A percentile compares a stretch with the other conserved stretches of the same genome.
phyloP scores from a whole-genome alignment of 2,113 vertebrate genomes.

The Sapayoa aenigma region DNA sequence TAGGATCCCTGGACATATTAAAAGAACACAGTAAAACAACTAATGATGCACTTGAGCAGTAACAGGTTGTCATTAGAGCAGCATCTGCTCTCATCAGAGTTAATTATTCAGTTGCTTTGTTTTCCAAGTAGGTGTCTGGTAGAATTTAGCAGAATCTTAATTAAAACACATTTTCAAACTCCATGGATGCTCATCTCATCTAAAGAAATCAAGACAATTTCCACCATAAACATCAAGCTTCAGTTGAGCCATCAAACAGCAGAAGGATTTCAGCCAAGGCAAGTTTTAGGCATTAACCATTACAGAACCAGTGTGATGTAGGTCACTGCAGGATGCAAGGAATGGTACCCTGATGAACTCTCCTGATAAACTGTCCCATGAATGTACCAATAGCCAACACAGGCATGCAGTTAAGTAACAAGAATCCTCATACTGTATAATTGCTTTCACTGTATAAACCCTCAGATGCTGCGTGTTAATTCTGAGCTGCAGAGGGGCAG shows the following conservation, averaged over 20 bases:
- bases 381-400: not conserved
- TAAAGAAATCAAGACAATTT: conserved; percentile 83
- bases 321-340: not conserved
- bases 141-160: conserved; percentile 90
- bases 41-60: conserved; percentile 83
- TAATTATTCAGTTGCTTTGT: conserved; percentile 87
- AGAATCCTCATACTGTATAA: not conserved
- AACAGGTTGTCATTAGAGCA: conserved; percentile 89
- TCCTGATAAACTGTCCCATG: not conserved
- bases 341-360: not conserved
- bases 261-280: conserved; percentile 72
- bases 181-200: conserved; percentile 83
- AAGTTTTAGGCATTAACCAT: conserved; percentile 60
- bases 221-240: conserved; percentile 82
- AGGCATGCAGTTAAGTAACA: not conserved
- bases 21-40: conserved; percentile 77
- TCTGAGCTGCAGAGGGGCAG: not conserved
- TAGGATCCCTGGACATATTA: conserved; percentile 76
- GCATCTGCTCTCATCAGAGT: conserved; percentile 90
- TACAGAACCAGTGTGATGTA: not conserved
- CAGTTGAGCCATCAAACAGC: conserved; percentile 78
- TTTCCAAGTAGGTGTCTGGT: conserved; percentile 86
- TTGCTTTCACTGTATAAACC: not conserved
- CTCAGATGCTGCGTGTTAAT: not conserved
- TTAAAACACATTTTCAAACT: conserved; percentile 87